Percentiles rank a stretch among this genome's conserved stretches.
These are phyloP conservation scores for Menidia beryllina DNA, from an alignment of 2,113 vertebrate genomes.

Conservation along the genomic window DNA sequence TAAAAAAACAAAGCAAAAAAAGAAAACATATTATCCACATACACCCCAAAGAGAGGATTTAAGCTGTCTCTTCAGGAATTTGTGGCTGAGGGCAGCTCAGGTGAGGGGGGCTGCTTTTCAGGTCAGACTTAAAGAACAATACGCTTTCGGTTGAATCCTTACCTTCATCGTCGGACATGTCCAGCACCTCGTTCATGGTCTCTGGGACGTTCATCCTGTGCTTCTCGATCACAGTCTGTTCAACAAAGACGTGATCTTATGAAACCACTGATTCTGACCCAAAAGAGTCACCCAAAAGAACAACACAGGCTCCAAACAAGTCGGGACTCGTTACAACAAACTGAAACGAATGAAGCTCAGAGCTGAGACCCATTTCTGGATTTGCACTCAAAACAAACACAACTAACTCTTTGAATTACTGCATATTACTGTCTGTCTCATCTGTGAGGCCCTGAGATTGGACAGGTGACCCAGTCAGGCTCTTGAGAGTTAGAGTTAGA, in stretches of 20 bases:
- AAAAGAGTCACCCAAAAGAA: too few species aligned
- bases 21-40: neutral
- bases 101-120: neutral
- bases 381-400: too few species aligned
- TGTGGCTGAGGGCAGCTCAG: neutral
- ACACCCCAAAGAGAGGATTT: neutral
- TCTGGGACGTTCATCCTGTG: constrained; percentile 99
- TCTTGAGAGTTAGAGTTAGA: too few species aligned
- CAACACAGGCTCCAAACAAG: too few species aligned
- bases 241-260: constrained; percentile 31
- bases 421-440: too few species aligned
- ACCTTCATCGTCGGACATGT: constrained; percentile 99
- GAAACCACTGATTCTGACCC: neutral
- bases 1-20: too few species aligned
- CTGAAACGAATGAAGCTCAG: too few species aligned
- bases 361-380: too few species aligned
- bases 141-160: constrained; percentile 26
- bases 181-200: constrained; percentile 98
- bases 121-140: neutral
- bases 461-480: too few species aligned
- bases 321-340: too few species aligned
- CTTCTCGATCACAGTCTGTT: constrained; percentile 94
- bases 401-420: too few species aligned
- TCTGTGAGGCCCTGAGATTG: too few species aligned
- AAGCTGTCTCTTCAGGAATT: neutral